Conservation (phyloP, 2,113 vertebrate genomes). For the Hiodon alosoides region DNA sequence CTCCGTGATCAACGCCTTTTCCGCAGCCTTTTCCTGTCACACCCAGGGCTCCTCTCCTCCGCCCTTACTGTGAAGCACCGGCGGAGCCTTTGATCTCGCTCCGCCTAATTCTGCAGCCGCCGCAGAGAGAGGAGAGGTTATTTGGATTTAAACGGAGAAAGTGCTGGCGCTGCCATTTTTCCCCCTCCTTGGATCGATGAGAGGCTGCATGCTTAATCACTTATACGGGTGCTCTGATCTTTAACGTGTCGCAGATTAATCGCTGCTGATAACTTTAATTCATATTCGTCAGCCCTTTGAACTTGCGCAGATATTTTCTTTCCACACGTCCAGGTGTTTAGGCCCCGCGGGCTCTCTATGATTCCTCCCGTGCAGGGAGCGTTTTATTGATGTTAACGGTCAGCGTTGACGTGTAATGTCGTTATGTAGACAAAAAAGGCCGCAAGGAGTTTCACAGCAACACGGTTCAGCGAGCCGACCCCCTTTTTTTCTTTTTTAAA, state of each 20-base stretch:
- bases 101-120: not conserved
- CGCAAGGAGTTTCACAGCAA: not conserved
- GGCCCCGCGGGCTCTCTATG: not conserved
- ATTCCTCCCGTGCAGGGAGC: not conserved
- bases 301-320: conserved; percentile 43
- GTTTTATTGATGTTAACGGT: not conserved
- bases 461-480: too few relatives aligned
- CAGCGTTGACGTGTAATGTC: not conserved
- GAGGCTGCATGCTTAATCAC: conserved; percentile 53
- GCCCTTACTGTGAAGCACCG: not conserved
- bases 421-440: not conserved
- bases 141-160: conserved; percentile 46
- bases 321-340: conserved; percentile 28
- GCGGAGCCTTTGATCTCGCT: conserved; percentile 8
- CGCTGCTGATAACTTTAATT: conserved; percentile 54
- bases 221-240: conserved; percentile 51
- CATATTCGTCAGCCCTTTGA: conserved; percentile 55
- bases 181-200: conserved; percentile 48
- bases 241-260: conserved; percentile 47
- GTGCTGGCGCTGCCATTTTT: conserved; percentile 55
- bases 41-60: conserved; percentile 4
- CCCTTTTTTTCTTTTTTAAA: not conserved
- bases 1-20: conserved; percentile 42
- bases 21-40: conserved; percentile 22
- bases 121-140: conserved; percentile 30